A percentile compares a stretch with the other conserved stretches of the same genome.
Evolutionary conservation across 2,113 vertebrate species (phyloP).

Genomic region (mouse (Mus musculus)): GRCm39 chr4:124596001-124596500

Average conservation of each 20-base stretch:
- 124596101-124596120: not conserved
- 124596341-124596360: slow-evolving; percentile 16
- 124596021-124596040: not conserved
- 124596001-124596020: not conserved
- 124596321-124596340: not conserved
- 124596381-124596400: slow-evolving; percentile 8
- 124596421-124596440: not conserved
- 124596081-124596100: slow-evolving; percentile 7
- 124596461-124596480: slow-evolving; percentile 11
- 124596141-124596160: not conserved
- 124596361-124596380: not conserved
- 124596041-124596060: not conserved
- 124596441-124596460: not conserved
- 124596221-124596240: not conserved
- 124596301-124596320: slow-evolving; percentile 1
- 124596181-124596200: not conserved
- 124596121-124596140: not conserved
- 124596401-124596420: not conserved
- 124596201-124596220: not conserved
- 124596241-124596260: not conserved
- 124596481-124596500: not conserved
- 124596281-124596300: not conserved
- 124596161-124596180: not conserved
- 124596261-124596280: not conserved
- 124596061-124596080: not conserved